phyloP scores from a whole-genome alignment of 1,140 invertebrate species.

The Calliopsis andreniformis region DNA sequence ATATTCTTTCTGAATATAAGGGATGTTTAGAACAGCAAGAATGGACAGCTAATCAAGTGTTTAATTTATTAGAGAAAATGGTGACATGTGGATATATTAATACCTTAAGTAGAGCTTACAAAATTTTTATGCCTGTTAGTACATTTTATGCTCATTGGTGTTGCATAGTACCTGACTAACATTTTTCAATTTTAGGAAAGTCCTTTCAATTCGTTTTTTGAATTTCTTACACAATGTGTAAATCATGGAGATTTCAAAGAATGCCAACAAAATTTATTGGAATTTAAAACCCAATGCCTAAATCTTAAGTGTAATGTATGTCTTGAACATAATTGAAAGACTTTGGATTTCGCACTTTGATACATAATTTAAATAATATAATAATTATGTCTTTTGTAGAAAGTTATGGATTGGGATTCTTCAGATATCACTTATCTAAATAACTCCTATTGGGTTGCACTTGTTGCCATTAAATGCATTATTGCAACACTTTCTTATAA shows the following conservation, averaged over 20 bases:
- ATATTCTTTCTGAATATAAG: slow-evolving; percentile 75
- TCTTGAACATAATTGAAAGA: slow-evolving; percentile 66
- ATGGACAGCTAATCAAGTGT: slow-evolving; percentile 77
- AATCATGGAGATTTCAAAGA: slow-evolving; percentile 71
- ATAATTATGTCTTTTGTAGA: slow-evolving; percentile 61
- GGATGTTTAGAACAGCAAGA: slow-evolving; percentile 73
- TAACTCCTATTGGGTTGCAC: slow-evolving; percentile 82
- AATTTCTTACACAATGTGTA: slow-evolving; percentile 77
- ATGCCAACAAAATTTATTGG: slow-evolving; percentile 61
- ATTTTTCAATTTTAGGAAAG: slow-evolving; percentile 24
- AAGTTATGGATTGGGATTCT: slow-evolving; percentile 74
- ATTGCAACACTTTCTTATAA: slow-evolving; percentile 81
- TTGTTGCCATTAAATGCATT: slow-evolving; percentile 81
- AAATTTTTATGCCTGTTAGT: slow-evolving; percentile 86
- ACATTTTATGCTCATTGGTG: slow-evolving; percentile 40
- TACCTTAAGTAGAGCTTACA: slow-evolving; percentile 83
- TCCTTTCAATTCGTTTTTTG: slow-evolving; percentile 44
- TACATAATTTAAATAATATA: background rate
- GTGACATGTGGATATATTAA: slow-evolving; percentile 80
- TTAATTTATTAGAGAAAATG: slow-evolving; percentile 81
- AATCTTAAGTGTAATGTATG: slow-evolving; percentile 69
- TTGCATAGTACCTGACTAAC: slow-evolving; percentile 62
- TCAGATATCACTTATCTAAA: slow-evolving; percentile 69
- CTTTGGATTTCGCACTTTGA: slow-evolving; percentile 71
- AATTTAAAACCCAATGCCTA: slow-evolving; percentile 70